Percentiles rank a stretch among this genome's conserved stretches.
Evolutionary conservation across 2,113 vertebrate genomes (phyloP).

Genomic region (Catharus fuscescens): DNA sequence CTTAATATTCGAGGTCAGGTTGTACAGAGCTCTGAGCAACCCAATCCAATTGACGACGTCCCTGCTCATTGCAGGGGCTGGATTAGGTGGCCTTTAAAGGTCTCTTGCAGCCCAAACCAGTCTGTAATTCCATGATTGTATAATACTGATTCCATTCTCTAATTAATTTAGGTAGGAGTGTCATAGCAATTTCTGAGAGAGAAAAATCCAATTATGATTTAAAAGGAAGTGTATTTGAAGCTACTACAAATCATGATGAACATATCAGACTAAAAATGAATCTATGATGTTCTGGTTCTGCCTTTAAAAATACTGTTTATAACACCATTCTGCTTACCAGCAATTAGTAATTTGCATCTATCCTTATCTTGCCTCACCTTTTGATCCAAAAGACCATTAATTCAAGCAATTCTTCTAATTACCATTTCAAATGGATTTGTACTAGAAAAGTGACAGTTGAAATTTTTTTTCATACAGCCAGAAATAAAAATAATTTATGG

Average conservation of each 20-base stretch:
- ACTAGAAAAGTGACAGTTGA: background rate
- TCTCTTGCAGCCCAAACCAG: background rate
- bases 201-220: background rate
- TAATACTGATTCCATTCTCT: background rate
- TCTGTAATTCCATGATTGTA: background rate
- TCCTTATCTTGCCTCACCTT: background rate
- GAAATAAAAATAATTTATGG: background rate
- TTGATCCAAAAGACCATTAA: background rate
- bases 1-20: background rate
- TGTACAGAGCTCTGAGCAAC: background rate
- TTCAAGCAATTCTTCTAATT: background rate
- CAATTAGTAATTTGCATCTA: background rate
- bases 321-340: background rate
- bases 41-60: too few species aligned
- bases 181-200: background rate
- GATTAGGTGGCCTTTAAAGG: background rate
- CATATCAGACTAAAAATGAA: background rate
- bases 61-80: background rate
- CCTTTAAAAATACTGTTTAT: background rate
- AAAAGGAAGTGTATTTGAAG: background rate
- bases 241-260: background rate
- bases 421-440: background rate
- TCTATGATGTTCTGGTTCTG: background rate
- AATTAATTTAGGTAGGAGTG: background rate
- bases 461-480: background rate